phyloP scores from a whole-genome alignment of 1,140 invertebrate species.

The Calliopsis andreniformis region DNA sequence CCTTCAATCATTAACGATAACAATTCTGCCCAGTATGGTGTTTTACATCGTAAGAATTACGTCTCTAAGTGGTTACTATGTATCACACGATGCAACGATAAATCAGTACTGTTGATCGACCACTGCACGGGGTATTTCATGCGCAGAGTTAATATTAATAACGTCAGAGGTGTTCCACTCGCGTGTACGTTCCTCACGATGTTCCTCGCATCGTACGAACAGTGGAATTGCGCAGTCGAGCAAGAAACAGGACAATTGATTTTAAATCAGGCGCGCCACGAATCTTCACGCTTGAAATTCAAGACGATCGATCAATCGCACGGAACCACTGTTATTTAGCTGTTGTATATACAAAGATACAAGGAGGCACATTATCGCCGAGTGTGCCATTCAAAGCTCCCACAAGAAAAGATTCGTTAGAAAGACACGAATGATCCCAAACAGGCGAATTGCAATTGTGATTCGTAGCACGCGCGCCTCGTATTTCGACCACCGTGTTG shows the following conservation, averaged over 20 bases:
- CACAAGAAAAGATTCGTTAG: conserved; percentile 4
- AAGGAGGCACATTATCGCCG: conserved; percentile 1
- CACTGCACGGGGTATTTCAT: neutral
- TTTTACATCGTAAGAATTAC: too few relatives aligned
- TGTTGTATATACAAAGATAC: neutral
- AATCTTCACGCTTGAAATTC: conserved; percentile 1
- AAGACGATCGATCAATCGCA: conserved; percentile 7
- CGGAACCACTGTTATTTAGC: neutral
- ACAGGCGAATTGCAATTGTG: conserved; percentile 32
- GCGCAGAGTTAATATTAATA: conserved; percentile 4
- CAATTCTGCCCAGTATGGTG: too few relatives aligned
- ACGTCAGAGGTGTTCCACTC: neutral
- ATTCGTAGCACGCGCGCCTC: conserved; percentile 49
- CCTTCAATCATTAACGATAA: too few relatives aligned
- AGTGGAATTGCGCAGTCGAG: neutral
- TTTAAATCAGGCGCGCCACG: neutral
- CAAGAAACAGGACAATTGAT: neutral
- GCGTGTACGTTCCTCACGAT: neutral
- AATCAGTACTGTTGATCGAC: neutral
- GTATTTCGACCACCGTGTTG: conserved; percentile 31
- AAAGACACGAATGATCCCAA: neutral
- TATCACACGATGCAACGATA: neutral
- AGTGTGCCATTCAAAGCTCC: conserved; percentile 17
- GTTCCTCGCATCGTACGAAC: neutral
- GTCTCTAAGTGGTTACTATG: too few relatives aligned